phyloP scores from a whole-genome alignment of 2,797 vertebrate species.

The Dipus sagitta region DNA sequence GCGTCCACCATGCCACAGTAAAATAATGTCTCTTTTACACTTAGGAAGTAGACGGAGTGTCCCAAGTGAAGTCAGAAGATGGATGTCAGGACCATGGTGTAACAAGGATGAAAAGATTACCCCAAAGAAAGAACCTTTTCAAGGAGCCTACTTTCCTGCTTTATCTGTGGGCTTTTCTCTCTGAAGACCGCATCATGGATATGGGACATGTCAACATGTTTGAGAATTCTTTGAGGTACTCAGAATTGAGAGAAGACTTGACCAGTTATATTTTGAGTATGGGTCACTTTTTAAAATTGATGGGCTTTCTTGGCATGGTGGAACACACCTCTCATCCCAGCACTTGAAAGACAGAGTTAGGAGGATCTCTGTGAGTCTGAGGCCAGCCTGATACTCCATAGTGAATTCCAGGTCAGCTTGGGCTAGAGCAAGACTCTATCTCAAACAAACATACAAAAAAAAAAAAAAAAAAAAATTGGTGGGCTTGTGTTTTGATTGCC shows the following conservation, averaged over 20 bases:
- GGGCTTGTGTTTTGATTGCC: background rate
- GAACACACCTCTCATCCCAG: too few relatives aligned
- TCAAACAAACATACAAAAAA: too few relatives aligned
- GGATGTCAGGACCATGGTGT: background rate
- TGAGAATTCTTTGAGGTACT: background rate
- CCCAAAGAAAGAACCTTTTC: background rate
- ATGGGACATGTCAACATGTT: background rate
- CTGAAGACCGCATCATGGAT: background rate
- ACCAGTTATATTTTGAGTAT: background rate
- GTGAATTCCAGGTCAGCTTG: too few relatives aligned
- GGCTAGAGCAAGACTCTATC: too few relatives aligned
- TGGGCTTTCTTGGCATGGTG: too few relatives aligned
- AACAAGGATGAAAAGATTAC: background rate
- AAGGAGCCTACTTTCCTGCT: background rate
- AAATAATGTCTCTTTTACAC: constrained; percentile 36
- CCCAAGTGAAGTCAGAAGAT: background rate
- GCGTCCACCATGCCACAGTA: background rate
- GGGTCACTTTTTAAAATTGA: background rate
- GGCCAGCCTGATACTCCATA: too few relatives aligned
- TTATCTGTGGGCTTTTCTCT: background rate
- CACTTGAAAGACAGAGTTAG: too few relatives aligned
- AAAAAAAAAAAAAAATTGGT: too few relatives aligned
- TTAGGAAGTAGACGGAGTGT: background rate
- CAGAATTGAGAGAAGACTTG: background rate
- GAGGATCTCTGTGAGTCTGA: background rate